A percentile compares a stretch with the other conserved stretches of the same genome.
These are phyloP conservation scores for Osmerus eperlanus DNA, from an alignment of 2,113 vertebrate genomes.

Conservation along the genomic window DNA sequence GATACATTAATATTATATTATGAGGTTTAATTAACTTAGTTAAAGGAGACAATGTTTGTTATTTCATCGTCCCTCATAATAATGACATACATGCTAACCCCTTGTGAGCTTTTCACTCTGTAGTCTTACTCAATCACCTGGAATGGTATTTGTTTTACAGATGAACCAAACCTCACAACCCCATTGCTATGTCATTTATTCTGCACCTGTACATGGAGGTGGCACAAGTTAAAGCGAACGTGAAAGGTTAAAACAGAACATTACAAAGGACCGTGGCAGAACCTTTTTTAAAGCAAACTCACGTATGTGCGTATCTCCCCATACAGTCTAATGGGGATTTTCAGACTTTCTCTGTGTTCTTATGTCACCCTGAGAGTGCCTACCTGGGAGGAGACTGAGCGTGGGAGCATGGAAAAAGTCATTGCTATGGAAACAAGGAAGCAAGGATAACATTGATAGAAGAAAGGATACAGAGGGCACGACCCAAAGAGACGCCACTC, in stretches of 20 bases:
- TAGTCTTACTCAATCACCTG: too few relatives aligned
- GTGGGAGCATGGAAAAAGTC: conserved; percentile 64
- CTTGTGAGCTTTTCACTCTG: too few relatives aligned
- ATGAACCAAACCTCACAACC: too few relatives aligned
- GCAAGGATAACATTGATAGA: conserved; percentile 65
- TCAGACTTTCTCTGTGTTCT: conserved; percentile 55
- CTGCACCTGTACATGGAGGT: too few relatives aligned
- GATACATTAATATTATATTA: too few relatives aligned
- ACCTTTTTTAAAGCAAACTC: conserved; percentile 6
- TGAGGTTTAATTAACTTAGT: too few relatives aligned
- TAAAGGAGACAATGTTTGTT: too few relatives aligned
- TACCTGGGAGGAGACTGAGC: conserved; percentile 63
- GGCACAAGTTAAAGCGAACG: too few relatives aligned
- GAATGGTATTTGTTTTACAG: too few relatives aligned
- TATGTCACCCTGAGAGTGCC: conserved; percentile 54
- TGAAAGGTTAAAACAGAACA: background rate
- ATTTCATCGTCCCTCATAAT: too few relatives aligned
- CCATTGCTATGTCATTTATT: too few relatives aligned
- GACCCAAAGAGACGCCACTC: conserved; percentile 31
- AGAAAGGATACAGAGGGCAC: conserved; percentile 32
- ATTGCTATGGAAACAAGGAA: conserved; percentile 77
- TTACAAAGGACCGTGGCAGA: background rate
- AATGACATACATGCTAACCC: too few relatives aligned
- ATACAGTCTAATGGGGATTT: conserved; percentile 48
- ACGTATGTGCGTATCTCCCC: conserved; percentile 26